Evolutionary conservation across 2,113 vertebrate genomes (phyloP), one percentile per base, ranked within the genome.

Genomic region (Halcyon senegalensis): DNA sequence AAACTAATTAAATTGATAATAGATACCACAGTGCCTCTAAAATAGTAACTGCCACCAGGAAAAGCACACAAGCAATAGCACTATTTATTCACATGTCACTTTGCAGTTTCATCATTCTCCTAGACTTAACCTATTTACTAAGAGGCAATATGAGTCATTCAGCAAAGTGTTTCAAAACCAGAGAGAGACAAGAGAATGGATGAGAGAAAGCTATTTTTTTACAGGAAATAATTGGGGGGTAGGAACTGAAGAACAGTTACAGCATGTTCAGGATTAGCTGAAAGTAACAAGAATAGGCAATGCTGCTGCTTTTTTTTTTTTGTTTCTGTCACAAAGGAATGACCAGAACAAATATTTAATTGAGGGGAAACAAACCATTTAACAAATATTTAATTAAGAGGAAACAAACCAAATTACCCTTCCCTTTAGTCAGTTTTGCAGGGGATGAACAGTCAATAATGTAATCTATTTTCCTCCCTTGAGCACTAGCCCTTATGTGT

Each of bases 261-360:
- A 94, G 84, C 81, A 84, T 16, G 64, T 64, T 91, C 78, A 90
- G 91, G 84, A 97, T 91, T 90, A 96, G 75, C 81, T 89, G 92
- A 39, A 85, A 60, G 84, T 46, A 96, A 73, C 78, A 76, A 77
- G 84, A 87, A 95, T 13, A 84, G 92, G 77, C 77, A 92, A 50
- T 8, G 18, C 86, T 84, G 76, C 86, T 69, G 66, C 62, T 72
- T 83, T 68, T 69, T 79, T 60, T 58, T 20, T 46, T 46, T 60
- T 17, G 84, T 79, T 87, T 91, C 89, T 91, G 69, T 89, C 84
- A 93, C 86, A 96, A 89, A 94, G 73, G 44, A 92, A 76, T 74
- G 78, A 76, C 50, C n/a, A 89, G 94, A 87, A 92, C 89, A 96
- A 95, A 95, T 93, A 96, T 94, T 96, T 94, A 92, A 96, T 88